Evolutionary conservation across 2,888 invertebrate species (phyloP), one percentile per base, ranked within the genome.

Genomic region (Glyphotaelius pellucidus): DNA sequence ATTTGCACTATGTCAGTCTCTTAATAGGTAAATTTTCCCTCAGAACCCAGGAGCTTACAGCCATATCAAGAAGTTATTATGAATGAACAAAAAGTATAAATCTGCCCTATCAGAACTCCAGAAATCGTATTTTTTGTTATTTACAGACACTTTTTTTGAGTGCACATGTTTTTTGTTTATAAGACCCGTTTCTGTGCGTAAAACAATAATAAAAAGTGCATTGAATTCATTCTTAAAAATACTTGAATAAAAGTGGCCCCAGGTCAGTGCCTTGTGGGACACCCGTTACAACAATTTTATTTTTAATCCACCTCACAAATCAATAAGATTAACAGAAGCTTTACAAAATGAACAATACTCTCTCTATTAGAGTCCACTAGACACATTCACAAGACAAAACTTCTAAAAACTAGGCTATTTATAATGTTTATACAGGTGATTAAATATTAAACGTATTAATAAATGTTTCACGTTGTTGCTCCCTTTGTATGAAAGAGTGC

Each of bases 331-430:
- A 30, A 85, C 80, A 47, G 12, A 38, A 80, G 42, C 67, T 81
- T 35, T 90, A 90, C 90, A 81, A 81, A 42, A 81, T 19, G 52
- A 89, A 25, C 81, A 47, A n/a, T 7, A 52, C 12, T 31, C 84
- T 90, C 85, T 90, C 85, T 85, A 90, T 30, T 32, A 90, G 84
- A 90, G 67, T 35, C 32, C 32, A 35, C 90, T 90, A 90, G 15
- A 90, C 90, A 90, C 30, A 90, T 81, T 81, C 90, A 81, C 90
- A 90, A 47, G 81, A 81, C 81, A 89, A 19, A 89, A 47, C 52
- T 67, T 86, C 88, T 79, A 89, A 32, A 52, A 81, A 47, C 84
- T 90, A 52, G 83, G 47, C 83, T 83, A 84, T 42, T 12, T 81
- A 47, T 67, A 67, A 25, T 67, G 19, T 67, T 67, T 67, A 67